Conservation (phyloP, 2,797 vertebrate genomes). For the Eidolon dupreanum region DNA sequence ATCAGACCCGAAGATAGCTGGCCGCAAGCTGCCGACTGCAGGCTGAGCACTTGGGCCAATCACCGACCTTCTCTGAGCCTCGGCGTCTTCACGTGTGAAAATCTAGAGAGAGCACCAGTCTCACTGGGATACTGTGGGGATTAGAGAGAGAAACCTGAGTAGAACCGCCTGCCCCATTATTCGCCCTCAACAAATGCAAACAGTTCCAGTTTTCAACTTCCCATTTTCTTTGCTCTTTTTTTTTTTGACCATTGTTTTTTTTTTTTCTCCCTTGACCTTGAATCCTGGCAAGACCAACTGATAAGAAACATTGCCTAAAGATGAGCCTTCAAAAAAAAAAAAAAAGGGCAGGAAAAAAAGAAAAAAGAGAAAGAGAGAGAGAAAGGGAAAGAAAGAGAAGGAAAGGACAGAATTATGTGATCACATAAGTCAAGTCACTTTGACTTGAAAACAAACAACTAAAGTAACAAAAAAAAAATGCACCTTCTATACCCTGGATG, state of each 20-base stretch:
- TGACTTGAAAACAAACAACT: not conserved
- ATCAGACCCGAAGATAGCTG: rapidly evolving
- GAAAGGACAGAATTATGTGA: not conserved
- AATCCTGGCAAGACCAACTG: not conserved
- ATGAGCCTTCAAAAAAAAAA: not conserved
- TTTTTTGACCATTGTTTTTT: not conserved
- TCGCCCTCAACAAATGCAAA: rapidly evolving
- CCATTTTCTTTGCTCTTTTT: not conserved
- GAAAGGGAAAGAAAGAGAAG: not conserved
- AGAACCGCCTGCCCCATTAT: too few relatives aligned
- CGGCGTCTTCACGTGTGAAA: not conserved
- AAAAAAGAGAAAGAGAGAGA: not conserved
- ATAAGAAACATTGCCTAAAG: not conserved
- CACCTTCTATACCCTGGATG: not conserved
- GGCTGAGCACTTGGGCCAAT: not conserved
- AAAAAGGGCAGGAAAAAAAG: not conserved
- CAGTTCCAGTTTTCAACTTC: not conserved
- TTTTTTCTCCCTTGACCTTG: not conserved
- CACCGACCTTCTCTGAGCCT: not conserved
- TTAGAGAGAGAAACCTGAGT: not conserved
- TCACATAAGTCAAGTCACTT: not conserved
- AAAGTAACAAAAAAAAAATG: not conserved
- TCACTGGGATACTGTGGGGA: not conserved
- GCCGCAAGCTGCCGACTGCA: too few relatives aligned
- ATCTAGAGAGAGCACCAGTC: not conserved